Conservation (phyloP, 2,113 vertebrate species). For the Channa argus region DNA sequence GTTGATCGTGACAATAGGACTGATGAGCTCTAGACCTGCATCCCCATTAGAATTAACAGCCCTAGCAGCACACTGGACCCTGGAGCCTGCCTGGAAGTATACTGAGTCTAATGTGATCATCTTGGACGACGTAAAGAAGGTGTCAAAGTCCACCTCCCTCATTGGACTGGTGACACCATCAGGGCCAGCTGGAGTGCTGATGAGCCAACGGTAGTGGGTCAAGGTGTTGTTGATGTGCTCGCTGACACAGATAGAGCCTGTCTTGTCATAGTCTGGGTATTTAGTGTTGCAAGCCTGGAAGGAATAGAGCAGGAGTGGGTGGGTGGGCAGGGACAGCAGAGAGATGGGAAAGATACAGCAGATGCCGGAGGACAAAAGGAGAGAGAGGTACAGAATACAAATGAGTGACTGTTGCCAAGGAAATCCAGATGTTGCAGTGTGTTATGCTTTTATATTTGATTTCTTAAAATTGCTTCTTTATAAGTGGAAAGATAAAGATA, state of each 20-base stretch:
- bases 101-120: constrained; percentile 93
- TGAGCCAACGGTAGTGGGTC: constrained; percentile 93
- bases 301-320: constrained; percentile 41
- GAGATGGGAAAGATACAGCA: constrained; percentile 44
- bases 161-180: constrained; percentile 93
- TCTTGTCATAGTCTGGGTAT: constrained; percentile 92
- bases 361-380: constrained; percentile 52
- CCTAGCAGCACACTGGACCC: constrained; percentile 92
- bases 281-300: constrained; percentile 92
- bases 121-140: constrained; percentile 96
- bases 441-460: constrained; percentile 15
- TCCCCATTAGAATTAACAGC: constrained; percentile 89
- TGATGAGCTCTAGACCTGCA: constrained; percentile 92
- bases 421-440: constrained; percentile 53
- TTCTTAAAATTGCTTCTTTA: not conserved
- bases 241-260: constrained; percentile 91
- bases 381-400: constrained; percentile 26
- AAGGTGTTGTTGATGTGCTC: constrained; percentile 93
- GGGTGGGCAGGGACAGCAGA: constrained; percentile 30
- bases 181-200: constrained; percentile 88
- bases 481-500: constrained; percentile 11
- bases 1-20: constrained; percentile 87
- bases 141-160: constrained; percentile 94
- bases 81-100: constrained; percentile 94
- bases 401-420: constrained; percentile 21